phyloP scores from a whole-genome alignment of 2,888 invertebrate genomes.

The Mythimna albipuncta region DNA sequence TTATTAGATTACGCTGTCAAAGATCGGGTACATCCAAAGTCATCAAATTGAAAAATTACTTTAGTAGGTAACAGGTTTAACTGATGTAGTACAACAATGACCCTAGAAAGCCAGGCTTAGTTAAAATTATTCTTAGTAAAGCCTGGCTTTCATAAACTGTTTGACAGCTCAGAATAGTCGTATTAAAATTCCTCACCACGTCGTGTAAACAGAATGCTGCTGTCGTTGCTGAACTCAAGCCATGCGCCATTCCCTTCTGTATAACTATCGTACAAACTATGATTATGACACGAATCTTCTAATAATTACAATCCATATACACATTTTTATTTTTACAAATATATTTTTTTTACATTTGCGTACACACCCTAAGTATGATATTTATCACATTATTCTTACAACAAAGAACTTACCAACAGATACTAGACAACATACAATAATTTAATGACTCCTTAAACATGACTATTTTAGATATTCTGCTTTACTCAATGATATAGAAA shows the following conservation, averaged over 20 bases:
- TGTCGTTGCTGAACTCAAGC: conserved; percentile 36
- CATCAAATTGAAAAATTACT: background rate
- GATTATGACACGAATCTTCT: conserved; percentile 78
- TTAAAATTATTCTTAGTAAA: no score
- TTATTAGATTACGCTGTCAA: background rate
- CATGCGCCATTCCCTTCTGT: conserved; percentile 50
- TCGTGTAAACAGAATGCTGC: background rate
- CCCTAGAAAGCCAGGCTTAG: no score
- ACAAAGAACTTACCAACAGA: conserved; percentile 74
- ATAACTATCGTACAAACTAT: conserved; percentile 65
- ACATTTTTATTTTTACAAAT: conserved; percentile 70
- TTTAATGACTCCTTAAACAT: conserved; percentile 84
- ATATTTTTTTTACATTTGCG: conserved; percentile 73
- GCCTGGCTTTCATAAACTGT: background rate
- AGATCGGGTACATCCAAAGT: background rate
- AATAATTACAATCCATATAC: conserved; percentile 80
- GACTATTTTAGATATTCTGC: conserved; percentile 72
- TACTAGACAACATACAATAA: conserved; percentile 83
- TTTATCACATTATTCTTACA: conserved; percentile 84
- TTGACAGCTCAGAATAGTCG: no score
- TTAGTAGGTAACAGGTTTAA: background rate
- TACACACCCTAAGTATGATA: conserved; percentile 78
- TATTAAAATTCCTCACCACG: background rate
- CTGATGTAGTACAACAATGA: no score
- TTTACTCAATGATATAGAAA: conserved; percentile 58